A percentile compares a stretch with the other conserved stretches of the same genome.
Conservation (phyloP, 2,113 vertebrate genomes). For the Galeopterus variegatus region DNA sequence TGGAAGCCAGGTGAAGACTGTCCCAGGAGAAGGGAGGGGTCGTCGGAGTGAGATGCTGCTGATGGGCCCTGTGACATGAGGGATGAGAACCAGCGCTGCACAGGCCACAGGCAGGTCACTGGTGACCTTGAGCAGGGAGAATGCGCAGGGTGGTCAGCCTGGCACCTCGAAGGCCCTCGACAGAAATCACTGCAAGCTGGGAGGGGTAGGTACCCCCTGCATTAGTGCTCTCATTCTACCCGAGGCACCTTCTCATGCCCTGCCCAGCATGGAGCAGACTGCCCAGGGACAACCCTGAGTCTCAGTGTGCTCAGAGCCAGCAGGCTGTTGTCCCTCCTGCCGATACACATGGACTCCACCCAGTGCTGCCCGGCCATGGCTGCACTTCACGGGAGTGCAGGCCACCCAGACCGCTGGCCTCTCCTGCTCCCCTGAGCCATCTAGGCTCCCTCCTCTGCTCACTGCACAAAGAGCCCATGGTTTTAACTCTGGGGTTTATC, state of each 20-base stretch:
- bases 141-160: background rate
- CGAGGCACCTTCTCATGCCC: rapidly evolving
- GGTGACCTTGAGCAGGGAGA: background rate
- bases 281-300: background rate
- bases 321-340: background rate
- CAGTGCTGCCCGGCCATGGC: rapidly evolving
- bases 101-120: background rate
- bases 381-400: background rate
- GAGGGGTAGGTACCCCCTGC: background rate
- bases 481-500: slow-evolving; percentile 23
- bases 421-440: background rate
- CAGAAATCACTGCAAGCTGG: background rate
- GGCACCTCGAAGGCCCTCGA: background rate
- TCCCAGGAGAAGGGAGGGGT: background rate
- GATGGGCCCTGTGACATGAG: rapidly evolving
- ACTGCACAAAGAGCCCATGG: background rate
- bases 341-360: background rate
- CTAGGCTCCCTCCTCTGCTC: background rate
- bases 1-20: background rate
- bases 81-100: background rate
- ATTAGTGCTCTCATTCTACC: background rate
- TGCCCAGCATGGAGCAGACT: rapidly evolving
- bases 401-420: background rate
- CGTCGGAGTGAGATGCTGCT: rapidly evolving
- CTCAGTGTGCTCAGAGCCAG: background rate